These are phyloP conservation scores for Dichetophora obliterata DNA, from an alignment of 2,888 invertebrate genomes.

Conservation along the genomic window DNA sequence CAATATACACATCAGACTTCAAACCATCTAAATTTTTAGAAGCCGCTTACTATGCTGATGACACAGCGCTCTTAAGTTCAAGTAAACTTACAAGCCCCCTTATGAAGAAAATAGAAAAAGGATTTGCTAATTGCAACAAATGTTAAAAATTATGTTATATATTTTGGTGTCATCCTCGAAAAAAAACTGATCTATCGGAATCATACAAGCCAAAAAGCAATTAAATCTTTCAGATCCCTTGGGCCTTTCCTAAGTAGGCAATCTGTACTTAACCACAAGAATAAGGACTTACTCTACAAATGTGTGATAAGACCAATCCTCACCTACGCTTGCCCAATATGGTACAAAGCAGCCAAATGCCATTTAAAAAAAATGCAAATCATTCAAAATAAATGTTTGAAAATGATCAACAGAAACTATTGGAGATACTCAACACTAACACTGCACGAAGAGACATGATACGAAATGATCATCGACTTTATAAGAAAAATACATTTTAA, in stretches of 20 bases:
- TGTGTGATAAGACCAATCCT: not conserved
- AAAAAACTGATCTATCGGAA: not conserved
- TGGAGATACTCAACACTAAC: not conserved
- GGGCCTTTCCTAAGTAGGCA: no score
- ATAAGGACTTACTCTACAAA: no score
- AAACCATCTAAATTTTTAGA: not conserved
- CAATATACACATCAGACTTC: not conserved
- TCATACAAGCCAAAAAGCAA: not conserved
- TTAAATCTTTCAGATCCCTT: no score
- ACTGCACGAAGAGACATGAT: not conserved
- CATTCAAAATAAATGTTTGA: constrained; percentile 8
- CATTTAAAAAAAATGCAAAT: not conserved
- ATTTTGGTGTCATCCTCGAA: not conserved
- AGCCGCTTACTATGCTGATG: constrained; percentile 2
- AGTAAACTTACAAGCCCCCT: not conserved
- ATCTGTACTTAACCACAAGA: no score
- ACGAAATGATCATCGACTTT: no score
- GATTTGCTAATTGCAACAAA: not conserved
- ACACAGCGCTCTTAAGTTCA: not conserved
- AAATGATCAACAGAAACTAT: not conserved
- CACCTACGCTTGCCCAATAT: not conserved
- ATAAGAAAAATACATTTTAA: not conserved
- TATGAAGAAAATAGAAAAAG: not conserved
- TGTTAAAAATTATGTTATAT: not conserved
- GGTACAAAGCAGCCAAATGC: not conserved